Evolutionary conservation across 2,888 invertebrate genomes (phyloP).

Genomic region (Steinernema scapterisci): DNA sequence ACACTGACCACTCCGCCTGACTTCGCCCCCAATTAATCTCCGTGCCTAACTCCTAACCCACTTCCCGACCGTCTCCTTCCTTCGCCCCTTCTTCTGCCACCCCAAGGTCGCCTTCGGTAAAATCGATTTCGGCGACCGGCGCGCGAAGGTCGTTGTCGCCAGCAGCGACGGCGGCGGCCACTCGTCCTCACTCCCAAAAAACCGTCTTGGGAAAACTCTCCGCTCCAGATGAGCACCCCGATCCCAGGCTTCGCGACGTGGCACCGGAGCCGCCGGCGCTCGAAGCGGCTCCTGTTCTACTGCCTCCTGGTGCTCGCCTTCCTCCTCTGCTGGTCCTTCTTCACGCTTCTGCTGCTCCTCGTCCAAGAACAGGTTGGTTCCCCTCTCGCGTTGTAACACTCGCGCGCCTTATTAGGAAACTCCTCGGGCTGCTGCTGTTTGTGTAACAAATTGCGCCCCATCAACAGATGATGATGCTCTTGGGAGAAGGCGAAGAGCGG

Average conservation of each 20-base stretch:
- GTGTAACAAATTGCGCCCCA: constrained; percentile 25
- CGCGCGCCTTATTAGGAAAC: constrained; percentile 30
- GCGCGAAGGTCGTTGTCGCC: constrained; percentile 89
- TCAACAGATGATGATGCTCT: not conserved
- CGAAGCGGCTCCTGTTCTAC: constrained; percentile 42
- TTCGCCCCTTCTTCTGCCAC: constrained; percentile 1
- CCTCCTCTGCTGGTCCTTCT: constrained; percentile 57
- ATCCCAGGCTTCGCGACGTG: not conserved
- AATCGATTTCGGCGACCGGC: constrained; percentile 73
- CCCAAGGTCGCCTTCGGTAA: constrained; percentile 30
- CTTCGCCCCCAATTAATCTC: constrained; percentile 16
- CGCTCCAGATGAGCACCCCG: not conserved
- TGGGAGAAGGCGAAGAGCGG: not conserved
- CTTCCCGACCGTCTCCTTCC: not conserved
- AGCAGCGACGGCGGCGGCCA: constrained; percentile 92
- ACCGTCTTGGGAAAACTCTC: not conserved
- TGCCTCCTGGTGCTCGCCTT: constrained; percentile 53
- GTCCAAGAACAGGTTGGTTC: constrained; percentile 57
- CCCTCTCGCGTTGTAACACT: not conserved
- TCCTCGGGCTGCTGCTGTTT: constrained; percentile 4
- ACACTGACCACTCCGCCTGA: not conserved
- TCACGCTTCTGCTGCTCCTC: constrained; percentile 61
- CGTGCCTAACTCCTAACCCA: constrained; percentile 30
- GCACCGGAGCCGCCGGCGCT: constrained; percentile 30
- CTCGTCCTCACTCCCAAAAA: constrained; percentile 71